Base-by-base conservation (phyloP, 2,888 invertebrate species). In the Oligia latruncula region DNA sequence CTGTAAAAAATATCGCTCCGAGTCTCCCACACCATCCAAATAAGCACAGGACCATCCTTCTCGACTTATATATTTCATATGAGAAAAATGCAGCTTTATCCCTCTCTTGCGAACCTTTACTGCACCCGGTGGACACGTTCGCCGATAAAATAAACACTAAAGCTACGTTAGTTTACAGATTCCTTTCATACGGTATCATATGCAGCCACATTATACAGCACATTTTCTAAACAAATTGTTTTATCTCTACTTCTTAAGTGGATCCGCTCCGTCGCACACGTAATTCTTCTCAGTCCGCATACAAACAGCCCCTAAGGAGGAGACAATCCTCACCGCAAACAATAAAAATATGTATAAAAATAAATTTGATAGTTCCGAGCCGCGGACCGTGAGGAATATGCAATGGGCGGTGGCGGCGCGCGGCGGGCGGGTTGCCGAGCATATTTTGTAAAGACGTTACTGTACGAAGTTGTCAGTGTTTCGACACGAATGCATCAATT, bases 301-400 rank as follows among this genome's bases (percentile, higher is more conserved):
- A 96, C 95, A 96, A 96, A 96, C 95, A 95, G 95, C 94, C 95
- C 93, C 94, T 95, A 95, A 95, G 95, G 95, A 95, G 95, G 94
- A 94, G 95, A 95, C 95, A 96, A 96, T 96, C 95, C 95, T 93
- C 93, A 93, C 94, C 93, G 94, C 95, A 95, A 95, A 95, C 96
- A 95, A 96, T 96, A 96, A 96, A 95, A 95, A 95, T 95, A 95
- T 95, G 95, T 95, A 95, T 96, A 95, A 95, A 95, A 95, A 95
- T 96, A 95, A 95, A 96, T 96, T 95, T 95, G 95, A 94, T 95
- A 95, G 94, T 94, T 93, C 90, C 91, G 90, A 92, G 92, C 91
- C 91, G 93, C 89, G 92, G 92, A 91, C 93, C 92, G 92, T 91
- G 93, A 93, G 92, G 91, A 94, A 94, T 95, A 94, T 93, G 93